phyloP scores from a whole-genome alignment of 1,140 invertebrate species.

The Aleiodes sp. region DNA sequence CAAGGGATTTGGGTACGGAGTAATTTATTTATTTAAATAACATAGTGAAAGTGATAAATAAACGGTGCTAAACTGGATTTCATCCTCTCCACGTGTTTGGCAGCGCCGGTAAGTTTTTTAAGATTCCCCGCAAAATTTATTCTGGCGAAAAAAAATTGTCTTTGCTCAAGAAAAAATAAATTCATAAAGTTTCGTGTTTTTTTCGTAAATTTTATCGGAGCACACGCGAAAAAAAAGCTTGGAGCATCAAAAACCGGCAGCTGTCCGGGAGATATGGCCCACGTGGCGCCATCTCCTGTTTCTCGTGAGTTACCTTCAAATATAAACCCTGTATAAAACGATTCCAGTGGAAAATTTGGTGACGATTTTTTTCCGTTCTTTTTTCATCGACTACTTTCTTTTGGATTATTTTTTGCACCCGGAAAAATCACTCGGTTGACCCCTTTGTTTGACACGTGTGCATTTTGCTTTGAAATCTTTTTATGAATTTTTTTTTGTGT shows the following conservation, averaged over 20 bases:
- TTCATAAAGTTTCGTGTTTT: too few relatives aligned
- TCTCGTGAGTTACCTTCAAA: not conserved
- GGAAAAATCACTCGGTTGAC: not conserved
- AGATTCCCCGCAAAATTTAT: too few relatives aligned
- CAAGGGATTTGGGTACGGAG: conserved; percentile 17
- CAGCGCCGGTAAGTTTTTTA: conserved; percentile 61
- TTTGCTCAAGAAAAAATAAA: not conserved
- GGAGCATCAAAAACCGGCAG: not conserved
- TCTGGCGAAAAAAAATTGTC: conserved; percentile 3
- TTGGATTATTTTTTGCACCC: too few relatives aligned
- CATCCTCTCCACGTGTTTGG: conserved; percentile 48
- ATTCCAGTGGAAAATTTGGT: not conserved
- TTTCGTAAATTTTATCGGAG: too few relatives aligned
- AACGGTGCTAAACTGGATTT: conserved; percentile 57
- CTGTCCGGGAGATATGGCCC: not conserved
- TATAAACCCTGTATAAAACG: not conserved
- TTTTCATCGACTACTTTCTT: not conserved
- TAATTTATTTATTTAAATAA: conserved; percentile 29
- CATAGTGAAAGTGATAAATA: conserved; percentile 38
- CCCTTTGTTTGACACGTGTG: not conserved
- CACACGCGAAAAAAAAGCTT: too few relatives aligned
- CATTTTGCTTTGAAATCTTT: conserved; percentile 2
- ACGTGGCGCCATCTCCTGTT: conserved; percentile 21
- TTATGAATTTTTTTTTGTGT: not conserved
- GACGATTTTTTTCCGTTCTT: not conserved